Percentiles rank a stretch among this genome's conserved stretches.
phyloP scores from a whole-genome alignment of 2,797 vertebrate genomes.

The Tragopan temminckii region DNA sequence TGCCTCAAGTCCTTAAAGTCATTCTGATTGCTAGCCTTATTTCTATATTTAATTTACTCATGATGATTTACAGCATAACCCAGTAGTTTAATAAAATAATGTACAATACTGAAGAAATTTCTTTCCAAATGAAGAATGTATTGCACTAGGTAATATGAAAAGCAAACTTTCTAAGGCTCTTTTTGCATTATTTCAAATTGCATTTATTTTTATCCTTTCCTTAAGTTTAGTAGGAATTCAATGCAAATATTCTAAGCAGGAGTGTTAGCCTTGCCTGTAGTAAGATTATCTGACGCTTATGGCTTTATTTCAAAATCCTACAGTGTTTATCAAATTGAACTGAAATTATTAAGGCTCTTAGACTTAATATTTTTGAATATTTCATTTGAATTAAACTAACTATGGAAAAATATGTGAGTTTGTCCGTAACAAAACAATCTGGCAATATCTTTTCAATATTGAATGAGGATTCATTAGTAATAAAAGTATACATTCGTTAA shows the following conservation, averaged over 20 bases:
- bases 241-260: background rate
- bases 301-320: constrained; percentile 6
- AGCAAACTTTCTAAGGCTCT: background rate
- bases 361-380: background rate
- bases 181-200: background rate
- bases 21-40: background rate
- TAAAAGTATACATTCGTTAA: background rate
- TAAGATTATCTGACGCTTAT: constrained; percentile 35
- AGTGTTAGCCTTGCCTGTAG: background rate
- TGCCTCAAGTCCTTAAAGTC: background rate
- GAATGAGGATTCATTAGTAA: background rate
- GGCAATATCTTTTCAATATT: background rate
- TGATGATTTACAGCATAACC: background rate
- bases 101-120: background rate
- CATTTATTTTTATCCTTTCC: background rate
- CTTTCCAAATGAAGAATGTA: background rate
- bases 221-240: background rate
- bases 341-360: constrained; percentile 31
- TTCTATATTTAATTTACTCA: background rate
- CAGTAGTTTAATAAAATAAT: background rate
- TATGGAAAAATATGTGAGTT: background rate
- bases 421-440: background rate
- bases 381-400: constrained; percentile 14
- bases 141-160: background rate
- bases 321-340: constrained; percentile 3